These are phyloP conservation scores for Netelia inedita DNA, from an alignment of 2,888 invertebrate genomes.

Conservation along the genomic window DNA sequence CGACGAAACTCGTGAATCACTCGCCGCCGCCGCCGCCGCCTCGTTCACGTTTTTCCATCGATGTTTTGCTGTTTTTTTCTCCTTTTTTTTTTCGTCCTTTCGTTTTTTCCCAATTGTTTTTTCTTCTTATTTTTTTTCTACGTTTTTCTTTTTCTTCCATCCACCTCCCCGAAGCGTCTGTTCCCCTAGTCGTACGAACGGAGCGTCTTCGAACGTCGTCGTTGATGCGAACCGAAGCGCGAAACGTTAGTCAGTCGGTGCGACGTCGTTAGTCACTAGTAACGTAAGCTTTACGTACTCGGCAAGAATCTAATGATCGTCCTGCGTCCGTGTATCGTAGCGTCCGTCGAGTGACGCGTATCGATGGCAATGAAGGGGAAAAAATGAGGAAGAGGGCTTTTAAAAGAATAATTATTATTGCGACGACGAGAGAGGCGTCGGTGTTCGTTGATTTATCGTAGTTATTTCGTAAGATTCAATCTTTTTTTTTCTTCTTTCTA, in stretches of 20 bases:
- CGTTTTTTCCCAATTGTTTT: background rate
- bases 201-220: slow-evolving; percentile 5
- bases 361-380: background rate
- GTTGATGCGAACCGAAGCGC: slow-evolving; percentile 48
- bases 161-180: background rate
- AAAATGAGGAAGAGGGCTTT: background rate
- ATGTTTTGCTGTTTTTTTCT: slow-evolving; percentile 29
- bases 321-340: background rate
- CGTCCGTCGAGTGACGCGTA: background rate
- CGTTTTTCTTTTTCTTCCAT: slow-evolving; percentile 12
- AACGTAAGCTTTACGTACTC: background rate
- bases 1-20: slow-evolving; percentile 71
- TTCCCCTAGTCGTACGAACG: background rate
- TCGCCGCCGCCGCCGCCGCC: slow-evolving; percentile 55
- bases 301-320: slow-evolving; percentile 45
- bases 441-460: background rate
- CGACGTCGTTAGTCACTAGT: slow-evolving; percentile 46
- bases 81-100: slow-evolving; percentile 18
- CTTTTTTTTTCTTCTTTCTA: background rate
- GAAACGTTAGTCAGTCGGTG: slow-evolving; percentile 37
- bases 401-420: slow-evolving; percentile 17
- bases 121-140: slow-evolving; percentile 16
- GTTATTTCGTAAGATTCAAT: background rate
- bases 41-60: slow-evolving; percentile 51
- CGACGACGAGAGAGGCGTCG: background rate